Evolutionary conservation across 2,888 invertebrate genomes (phyloP).

Genomic region (Antheraea assamensis): DNA sequence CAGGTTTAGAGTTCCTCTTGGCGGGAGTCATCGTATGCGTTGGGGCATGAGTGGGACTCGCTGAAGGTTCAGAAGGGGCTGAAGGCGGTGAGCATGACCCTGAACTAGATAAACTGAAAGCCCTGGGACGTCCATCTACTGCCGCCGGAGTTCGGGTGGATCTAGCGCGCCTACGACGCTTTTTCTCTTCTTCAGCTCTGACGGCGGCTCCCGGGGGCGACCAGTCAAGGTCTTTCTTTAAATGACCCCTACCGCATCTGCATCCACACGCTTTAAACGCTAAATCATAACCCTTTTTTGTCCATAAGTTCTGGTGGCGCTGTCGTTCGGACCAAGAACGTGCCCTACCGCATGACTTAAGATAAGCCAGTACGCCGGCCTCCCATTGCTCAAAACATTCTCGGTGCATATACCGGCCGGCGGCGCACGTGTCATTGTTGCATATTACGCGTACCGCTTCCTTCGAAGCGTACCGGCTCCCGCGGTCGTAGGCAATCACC

Average conservation of each 20-base stretch:
- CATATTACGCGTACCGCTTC: conserved; percentile 95
- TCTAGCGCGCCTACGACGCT: conserved; percentile 68
- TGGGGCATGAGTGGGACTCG: conserved; percentile 86
- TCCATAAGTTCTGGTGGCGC: conserved; percentile 97
- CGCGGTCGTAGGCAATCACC: conserved; percentile 91
- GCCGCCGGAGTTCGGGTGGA: conserved; percentile 64
- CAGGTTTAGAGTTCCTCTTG: conserved; percentile 89
- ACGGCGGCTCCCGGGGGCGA: conserved; percentile 86
- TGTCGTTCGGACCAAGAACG: conserved; percentile 98
- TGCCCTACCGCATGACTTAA: conserved; percentile 95
- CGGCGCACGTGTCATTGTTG: conserved; percentile 95
- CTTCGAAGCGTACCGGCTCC: conserved; percentile 83
- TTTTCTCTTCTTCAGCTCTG: conserved; percentile 73
- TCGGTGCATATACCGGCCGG: conserved; percentile 96
- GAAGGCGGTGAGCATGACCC: conserved; percentile 92
- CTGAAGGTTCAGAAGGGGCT: conserved; percentile 88
- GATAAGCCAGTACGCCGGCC: conserved; percentile 91
- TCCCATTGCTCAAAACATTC: conserved; percentile 98
- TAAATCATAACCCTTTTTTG: conserved; percentile 98
- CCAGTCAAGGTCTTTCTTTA: conserved; percentile 98
- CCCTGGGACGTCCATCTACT: conserved; percentile 83
- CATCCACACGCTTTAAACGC: conserved; percentile 98
- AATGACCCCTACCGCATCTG: conserved; percentile 94
- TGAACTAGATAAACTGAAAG: conserved; percentile 90
- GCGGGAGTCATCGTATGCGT: conserved; percentile 75